These are phyloP conservation scores for Zapus hudsonius DNA, from an alignment of 2,113 vertebrate species.

Conservation along the genomic window DNA sequence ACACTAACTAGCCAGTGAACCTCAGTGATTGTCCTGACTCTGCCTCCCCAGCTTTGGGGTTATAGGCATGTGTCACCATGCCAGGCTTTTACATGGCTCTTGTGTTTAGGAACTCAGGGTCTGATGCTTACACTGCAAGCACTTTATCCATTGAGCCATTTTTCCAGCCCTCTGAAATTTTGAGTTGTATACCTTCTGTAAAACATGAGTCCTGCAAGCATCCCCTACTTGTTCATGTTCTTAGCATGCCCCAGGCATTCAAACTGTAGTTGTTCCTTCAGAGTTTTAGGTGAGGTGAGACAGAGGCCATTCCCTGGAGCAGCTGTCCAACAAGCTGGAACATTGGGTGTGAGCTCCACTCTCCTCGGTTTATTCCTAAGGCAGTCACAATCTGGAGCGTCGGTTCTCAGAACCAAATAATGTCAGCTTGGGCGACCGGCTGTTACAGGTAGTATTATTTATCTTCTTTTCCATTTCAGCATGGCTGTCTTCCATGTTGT, in stretches of 20 bases:
- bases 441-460: neutral
- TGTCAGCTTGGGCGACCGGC: too few species aligned
- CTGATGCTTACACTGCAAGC: too few species aligned
- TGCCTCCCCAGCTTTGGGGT: too few species aligned
- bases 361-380: neutral
- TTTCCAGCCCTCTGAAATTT: neutral
- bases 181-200: neutral
- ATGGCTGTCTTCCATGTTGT: neutral
- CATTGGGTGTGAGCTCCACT: neutral
- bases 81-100: too few species aligned
- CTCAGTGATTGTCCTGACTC: too few species aligned
- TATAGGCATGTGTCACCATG: too few species aligned
- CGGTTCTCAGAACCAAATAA: neutral
- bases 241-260: neutral
- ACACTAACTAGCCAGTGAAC: too few species aligned
- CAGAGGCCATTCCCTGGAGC: neutral
- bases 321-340: neutral
- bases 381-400: neutral
- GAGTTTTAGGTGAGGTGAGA: neutral
- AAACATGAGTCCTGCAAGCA: too few species aligned
- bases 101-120: too few species aligned
- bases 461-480: neutral
- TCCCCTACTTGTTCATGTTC: neutral
- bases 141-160: too few species aligned
- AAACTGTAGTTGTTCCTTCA: neutral